These are phyloP conservation scores for Motacilla alba DNA, from an alignment of 2,113 vertebrate species.

Conservation along the genomic window DNA sequence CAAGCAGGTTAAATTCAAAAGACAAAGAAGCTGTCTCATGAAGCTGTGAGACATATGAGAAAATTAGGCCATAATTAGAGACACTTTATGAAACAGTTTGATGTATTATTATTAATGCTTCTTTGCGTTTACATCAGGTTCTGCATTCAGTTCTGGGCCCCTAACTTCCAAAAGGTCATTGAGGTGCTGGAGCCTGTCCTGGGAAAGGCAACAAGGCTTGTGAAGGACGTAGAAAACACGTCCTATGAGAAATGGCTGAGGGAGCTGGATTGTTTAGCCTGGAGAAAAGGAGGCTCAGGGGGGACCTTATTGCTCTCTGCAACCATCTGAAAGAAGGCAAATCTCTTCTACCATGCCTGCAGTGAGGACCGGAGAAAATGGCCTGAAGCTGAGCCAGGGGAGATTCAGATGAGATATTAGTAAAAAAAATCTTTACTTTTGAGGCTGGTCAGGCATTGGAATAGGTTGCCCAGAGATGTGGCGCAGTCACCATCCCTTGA, in stretches of 20 bases:
- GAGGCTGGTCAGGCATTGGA: not conserved
- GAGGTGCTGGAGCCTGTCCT: not conserved
- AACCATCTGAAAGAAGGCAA: not conserved
- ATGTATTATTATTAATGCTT: not conserved
- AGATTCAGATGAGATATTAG: not conserved
- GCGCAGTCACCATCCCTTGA: not conserved
- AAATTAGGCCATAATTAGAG: not conserved
- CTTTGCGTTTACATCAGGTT: not conserved
- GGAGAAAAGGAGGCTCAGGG: not conserved
- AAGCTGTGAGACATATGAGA: not conserved
- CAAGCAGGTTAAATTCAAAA: not conserved
- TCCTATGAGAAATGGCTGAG: rapidly evolving
- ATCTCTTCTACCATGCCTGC: not conserved
- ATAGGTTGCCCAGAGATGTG: not conserved
- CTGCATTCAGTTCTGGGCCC: not conserved
- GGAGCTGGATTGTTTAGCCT: not conserved
- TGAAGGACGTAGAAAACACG: not conserved
- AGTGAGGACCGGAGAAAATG: not conserved
- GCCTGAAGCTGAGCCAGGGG: not conserved
- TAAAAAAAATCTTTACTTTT: not conserved
- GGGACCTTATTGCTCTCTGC: not conserved
- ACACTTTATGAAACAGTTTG: not conserved
- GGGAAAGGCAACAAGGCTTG: not conserved
- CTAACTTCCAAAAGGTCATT: not conserved
- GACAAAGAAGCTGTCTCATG: not conserved